phyloP scores from a whole-genome alignment of 2,888 invertebrate genomes.

The Apotomis capreana region DNA sequence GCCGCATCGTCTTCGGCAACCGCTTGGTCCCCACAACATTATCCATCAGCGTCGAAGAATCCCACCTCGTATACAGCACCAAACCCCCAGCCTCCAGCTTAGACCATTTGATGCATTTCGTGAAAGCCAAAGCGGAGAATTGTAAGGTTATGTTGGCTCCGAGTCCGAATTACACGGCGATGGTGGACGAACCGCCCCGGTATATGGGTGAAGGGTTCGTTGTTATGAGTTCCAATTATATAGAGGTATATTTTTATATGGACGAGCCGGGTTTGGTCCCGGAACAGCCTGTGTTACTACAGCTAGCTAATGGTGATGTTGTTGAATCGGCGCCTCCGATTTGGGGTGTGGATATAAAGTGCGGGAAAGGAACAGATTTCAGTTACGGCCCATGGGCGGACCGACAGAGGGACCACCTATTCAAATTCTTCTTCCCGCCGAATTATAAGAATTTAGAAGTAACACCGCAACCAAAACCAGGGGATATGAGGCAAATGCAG shows the following conservation, averaged over 20 bases:
- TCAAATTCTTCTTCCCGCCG: slow-evolving; percentile 97
- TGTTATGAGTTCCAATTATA: slow-evolving; percentile 96
- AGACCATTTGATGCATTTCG: slow-evolving; percentile 97
- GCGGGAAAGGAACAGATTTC: slow-evolving; percentile 97
- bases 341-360: slow-evolving; percentile 97
- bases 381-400: slow-evolving; percentile 99
- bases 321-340: slow-evolving; percentile 96
- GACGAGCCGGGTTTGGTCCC: slow-evolving; percentile 98
- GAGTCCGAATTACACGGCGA: slow-evolving; percentile 96
- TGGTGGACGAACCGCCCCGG: slow-evolving; percentile 95
- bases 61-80: slow-evolving; percentile 96
- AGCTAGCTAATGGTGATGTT: slow-evolving; percentile 95
- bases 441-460: slow-evolving; percentile 91
- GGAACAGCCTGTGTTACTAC: slow-evolving; percentile 94
- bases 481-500: slow-evolving; percentile 93
- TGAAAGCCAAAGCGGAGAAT: slow-evolving; percentile 97
- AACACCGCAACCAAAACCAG: slow-evolving; percentile 92
- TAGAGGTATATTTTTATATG: slow-evolving; percentile 98
- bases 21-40: slow-evolving; percentile 96
- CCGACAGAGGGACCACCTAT: slow-evolving; percentile 96
- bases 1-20: slow-evolving; percentile 97
- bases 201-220: slow-evolving; percentile 99
- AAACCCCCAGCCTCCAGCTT: slow-evolving; percentile 96
- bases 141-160: slow-evolving; percentile 98
- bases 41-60: slow-evolving; percentile 96